Percentiles rank a stretch among this genome's conserved stretches.
phyloP scores from a whole-genome alignment of 1,140 invertebrate genomes.

The Parapsyche elsis region DNA sequence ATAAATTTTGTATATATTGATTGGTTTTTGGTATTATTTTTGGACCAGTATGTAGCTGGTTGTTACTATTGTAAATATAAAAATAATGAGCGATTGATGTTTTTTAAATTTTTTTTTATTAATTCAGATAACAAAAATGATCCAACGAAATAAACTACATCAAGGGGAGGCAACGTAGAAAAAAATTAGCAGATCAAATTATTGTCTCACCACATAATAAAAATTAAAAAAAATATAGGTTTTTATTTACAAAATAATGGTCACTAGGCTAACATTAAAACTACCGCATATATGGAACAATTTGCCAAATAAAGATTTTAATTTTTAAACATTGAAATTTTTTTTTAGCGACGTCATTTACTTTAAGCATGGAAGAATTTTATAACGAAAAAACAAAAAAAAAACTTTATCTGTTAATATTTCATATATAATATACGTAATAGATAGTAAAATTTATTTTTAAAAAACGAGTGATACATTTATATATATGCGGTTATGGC shows the following conservation, averaged over 20 bases:
- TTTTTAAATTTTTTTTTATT: slow-evolving; percentile 45
- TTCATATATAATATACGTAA: neutral
- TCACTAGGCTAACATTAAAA: neutral
- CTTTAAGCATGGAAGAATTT: no score
- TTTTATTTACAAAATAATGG: slow-evolving; percentile 18
- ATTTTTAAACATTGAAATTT: neutral
- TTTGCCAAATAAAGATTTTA: neutral
- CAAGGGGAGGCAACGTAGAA: slow-evolving; percentile 21
- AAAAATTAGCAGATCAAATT: slow-evolving; percentile 45
- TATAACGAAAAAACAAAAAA: neutral
- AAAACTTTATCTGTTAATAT: neutral
- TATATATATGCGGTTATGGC: neutral
- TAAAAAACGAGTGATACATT: neutral
- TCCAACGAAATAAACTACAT: slow-evolving; percentile 8
- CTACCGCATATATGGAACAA: neutral
- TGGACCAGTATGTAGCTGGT: no score
- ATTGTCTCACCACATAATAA: slow-evolving; percentile 51
- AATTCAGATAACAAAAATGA: slow-evolving; percentile 20
- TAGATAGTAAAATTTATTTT: neutral
- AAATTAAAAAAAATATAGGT: slow-evolving; percentile 31
- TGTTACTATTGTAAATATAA: neutral
- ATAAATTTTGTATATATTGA: neutral
- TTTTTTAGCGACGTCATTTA: neutral
- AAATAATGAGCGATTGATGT: neutral
- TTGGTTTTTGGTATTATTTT: neutral